These are phyloP conservation scores for Toxotes lorentzi DNA, from an alignment of 2,797 vertebrate species.

Conservation along the genomic window DNA sequence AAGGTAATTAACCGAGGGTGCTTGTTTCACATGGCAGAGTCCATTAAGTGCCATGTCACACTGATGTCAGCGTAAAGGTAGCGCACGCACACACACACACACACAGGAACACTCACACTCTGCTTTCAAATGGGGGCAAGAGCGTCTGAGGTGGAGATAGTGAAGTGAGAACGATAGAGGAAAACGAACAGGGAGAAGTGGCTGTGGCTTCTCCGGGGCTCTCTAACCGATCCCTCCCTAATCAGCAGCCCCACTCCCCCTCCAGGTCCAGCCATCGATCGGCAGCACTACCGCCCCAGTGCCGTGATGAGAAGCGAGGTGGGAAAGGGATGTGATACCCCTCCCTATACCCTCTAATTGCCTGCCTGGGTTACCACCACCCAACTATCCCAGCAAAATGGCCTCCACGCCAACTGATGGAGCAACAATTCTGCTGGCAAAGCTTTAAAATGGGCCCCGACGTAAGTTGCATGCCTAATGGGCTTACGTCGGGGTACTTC, in stretches of 20 bases:
- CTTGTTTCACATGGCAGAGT: constrained; percentile 87
- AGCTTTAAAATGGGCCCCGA: constrained; percentile 56
- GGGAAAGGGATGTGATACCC: constrained; percentile 66
- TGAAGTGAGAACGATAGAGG: constrained; percentile 69
- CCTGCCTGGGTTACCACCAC: constrained; percentile 68
- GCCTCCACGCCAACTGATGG: constrained; percentile 54
- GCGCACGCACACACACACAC: constrained; percentile 37
- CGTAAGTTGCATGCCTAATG: too few species aligned
- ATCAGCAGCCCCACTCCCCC: constrained; percentile 72
- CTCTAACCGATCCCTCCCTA: constrained; percentile 69
- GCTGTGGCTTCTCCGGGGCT: constrained; percentile 61
- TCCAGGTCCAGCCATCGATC: constrained; percentile 72
- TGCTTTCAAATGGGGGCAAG: constrained; percentile 49
- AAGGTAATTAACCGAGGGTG: constrained; percentile 84
- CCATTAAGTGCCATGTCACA: constrained; percentile 86
- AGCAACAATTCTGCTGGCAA: constrained; percentile 69
- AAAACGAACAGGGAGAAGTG: constrained; percentile 64
- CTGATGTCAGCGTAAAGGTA: constrained; percentile 82
- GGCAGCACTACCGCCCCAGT: constrained; percentile 51
- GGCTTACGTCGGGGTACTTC: too few species aligned
- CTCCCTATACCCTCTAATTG: constrained; percentile 75
- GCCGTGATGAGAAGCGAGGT: constrained; percentile 59
- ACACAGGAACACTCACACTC: constrained; percentile 34
- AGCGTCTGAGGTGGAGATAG: constrained; percentile 65
- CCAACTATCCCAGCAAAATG: constrained; percentile 54